Conservation (phyloP, 2,888 invertebrate genomes). For the Phlogophora meticulosa region DNA sequence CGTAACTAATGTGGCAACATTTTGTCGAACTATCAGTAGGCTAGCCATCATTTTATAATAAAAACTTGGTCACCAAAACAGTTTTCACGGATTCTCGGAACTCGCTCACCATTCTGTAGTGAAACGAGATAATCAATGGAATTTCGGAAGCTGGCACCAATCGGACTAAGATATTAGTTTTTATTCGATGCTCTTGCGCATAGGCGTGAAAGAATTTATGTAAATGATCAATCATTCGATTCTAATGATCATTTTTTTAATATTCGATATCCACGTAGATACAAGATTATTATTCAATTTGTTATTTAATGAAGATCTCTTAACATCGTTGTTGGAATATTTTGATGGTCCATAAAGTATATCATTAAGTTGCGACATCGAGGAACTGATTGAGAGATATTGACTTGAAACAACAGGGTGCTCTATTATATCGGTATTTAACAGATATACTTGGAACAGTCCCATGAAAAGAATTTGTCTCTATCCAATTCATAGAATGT, state of each 20-base stretch:
- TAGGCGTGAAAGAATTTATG: slow-evolving; percentile 75
- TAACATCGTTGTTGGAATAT: slow-evolving; percentile 36
- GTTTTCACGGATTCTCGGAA: slow-evolving; percentile 65
- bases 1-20: background rate
- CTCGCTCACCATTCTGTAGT: slow-evolving; percentile 60
- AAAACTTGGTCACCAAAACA: slow-evolving; percentile 42
- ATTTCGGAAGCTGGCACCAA: slow-evolving; percentile 74
- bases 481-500: background rate
- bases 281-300: slow-evolving; percentile 53
- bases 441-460: slow-evolving; percentile 29
- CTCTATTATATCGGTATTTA: slow-evolving; percentile 30
- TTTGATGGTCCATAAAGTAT: slow-evolving; percentile 46
- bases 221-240: slow-evolving; percentile 69
- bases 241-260: slow-evolving; percentile 63
- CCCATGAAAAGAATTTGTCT: slow-evolving; percentile 27
- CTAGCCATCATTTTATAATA: slow-evolving; percentile 40
- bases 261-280: slow-evolving; percentile 35
- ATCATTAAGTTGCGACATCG: slow-evolving; percentile 30
- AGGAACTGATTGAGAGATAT: slow-evolving; percentile 42
- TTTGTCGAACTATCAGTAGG: slow-evolving; percentile 4
- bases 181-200: slow-evolving; percentile 63
- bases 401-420: slow-evolving; percentile 27
- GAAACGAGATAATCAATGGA: slow-evolving; percentile 73
- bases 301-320: slow-evolving; percentile 54
- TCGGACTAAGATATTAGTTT: slow-evolving; percentile 67